A percentile compares a stretch with the other conserved stretches of the same genome.
Evolutionary conservation across 2,797 vertebrate species (phyloP).

Genomic region (Denticeps clupeoides): DNA sequence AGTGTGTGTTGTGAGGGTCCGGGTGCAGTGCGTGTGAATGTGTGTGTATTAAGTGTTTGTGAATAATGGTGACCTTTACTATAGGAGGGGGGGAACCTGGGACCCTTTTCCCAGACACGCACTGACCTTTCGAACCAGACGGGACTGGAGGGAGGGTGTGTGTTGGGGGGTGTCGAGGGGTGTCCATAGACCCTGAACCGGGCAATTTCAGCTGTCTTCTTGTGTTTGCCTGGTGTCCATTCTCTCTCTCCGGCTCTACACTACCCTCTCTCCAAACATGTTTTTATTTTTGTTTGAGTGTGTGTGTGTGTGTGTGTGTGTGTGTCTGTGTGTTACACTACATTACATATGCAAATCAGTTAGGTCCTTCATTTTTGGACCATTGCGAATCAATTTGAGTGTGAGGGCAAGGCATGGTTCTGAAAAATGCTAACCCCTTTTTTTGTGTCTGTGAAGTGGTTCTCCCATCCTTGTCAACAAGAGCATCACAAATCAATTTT

Average conservation of each 20-base stretch:
- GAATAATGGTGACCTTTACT: slow-evolving; percentile 72
- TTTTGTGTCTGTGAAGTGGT: slow-evolving; percentile 6
- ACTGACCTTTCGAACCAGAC: slow-evolving; percentile 98
- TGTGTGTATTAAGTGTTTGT: slow-evolving; percentile 57
- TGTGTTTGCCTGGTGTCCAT: slow-evolving; percentile 52
- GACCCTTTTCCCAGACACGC: slow-evolving; percentile 92
- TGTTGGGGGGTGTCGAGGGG: slow-evolving; percentile 21
- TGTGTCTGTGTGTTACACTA: slow-evolving; percentile 58
- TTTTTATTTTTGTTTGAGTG: slow-evolving; percentile 33
- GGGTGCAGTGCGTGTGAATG: slow-evolving; percentile 52
- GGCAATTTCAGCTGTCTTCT: slow-evolving; percentile 70
- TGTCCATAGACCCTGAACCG: slow-evolving; percentile 76
- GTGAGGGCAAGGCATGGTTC: slow-evolving; percentile 42
- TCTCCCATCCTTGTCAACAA: background rate
- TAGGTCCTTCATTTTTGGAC: slow-evolving; percentile 71
- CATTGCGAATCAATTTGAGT: slow-evolving; percentile 95
- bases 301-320: no score
- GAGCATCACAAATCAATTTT: background rate
- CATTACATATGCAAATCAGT: slow-evolving; percentile 76
- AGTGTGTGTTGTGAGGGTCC: slow-evolving; percentile 61
- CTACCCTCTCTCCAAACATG: slow-evolving; percentile 24
- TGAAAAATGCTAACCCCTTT: slow-evolving; percentile 1
- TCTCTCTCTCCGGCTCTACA: slow-evolving; percentile 13
- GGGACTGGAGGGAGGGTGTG: slow-evolving; percentile 68
- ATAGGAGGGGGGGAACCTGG: slow-evolving; percentile 75